Conservation (phyloP, 1,140 invertebrate genomes). For the Cydia strobilella region DNA sequence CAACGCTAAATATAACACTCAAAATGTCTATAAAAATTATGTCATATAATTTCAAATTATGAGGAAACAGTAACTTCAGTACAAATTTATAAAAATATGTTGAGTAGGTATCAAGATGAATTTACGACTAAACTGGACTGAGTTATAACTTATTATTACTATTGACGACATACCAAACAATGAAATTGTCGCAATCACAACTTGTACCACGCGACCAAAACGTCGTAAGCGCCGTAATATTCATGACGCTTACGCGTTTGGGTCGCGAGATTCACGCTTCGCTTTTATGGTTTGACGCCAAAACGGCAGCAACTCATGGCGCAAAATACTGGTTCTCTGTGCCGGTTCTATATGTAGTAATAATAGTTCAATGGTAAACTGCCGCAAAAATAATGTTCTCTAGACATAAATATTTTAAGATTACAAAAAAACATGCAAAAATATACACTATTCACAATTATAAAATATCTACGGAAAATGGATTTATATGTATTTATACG, state of each 20-base stretch:
- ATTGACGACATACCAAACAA: no score
- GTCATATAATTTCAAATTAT: not conserved
- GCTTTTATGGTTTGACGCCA: no score
- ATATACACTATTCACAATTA: slow-evolving; percentile 39
- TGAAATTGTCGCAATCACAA: no score
- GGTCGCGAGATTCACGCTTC: no score
- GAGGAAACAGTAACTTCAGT: slow-evolving; percentile 26
- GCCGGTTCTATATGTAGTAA: no score
- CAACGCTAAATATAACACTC: not conserved
- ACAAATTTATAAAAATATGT: slow-evolving; percentile 40
- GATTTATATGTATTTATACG: not conserved
- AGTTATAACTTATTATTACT: no score
- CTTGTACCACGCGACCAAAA: no score
- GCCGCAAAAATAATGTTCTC: slow-evolving; percentile 46
- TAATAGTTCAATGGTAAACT: no score
- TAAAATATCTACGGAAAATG: not conserved
- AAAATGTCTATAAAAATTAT: slow-evolving; percentile 28
- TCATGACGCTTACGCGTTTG: no score
- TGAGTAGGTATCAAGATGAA: slow-evolving; percentile 7
- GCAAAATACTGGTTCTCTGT: no score
- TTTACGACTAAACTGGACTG: slow-evolving; percentile 35
- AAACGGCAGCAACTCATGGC: no score
- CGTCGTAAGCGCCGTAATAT: no score
- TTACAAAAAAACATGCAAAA: slow-evolving; percentile 42
- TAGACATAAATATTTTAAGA: slow-evolving; percentile 29